Conservation (phyloP, 2,113 vertebrate genomes). For the Fregata magnificens region DNA sequence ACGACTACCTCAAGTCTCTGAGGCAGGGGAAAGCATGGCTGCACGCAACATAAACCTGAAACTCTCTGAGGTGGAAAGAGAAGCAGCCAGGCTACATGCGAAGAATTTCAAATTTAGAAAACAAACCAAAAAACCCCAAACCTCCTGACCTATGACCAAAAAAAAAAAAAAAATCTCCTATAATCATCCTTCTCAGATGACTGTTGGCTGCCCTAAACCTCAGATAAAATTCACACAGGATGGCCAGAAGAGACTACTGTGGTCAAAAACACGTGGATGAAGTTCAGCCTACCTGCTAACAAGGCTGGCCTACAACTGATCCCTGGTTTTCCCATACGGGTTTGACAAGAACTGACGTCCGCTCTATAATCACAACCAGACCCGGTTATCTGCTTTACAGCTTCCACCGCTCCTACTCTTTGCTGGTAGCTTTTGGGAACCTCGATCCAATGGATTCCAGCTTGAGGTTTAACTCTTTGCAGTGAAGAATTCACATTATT, state of each 20-base stretch:
- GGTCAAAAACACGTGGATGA: rapidly evolving
- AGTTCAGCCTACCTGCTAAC: too few species aligned
- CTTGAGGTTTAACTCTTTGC: neutral
- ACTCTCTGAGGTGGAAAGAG: rapidly evolving
- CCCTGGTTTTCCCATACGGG: neutral
- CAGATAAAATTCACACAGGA: rapidly evolving
- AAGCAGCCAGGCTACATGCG: rapidly evolving
- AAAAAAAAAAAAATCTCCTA: neutral
- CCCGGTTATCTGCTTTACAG: neutral
- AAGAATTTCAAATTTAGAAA: neutral
- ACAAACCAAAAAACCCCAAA: neutral
- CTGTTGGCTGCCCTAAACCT: neutral
- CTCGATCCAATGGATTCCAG: rapidly evolving
- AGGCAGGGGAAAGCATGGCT: rapidly evolving
- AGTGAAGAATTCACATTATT: neutral
- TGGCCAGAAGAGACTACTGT: neutral
- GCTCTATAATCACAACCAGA: neutral
- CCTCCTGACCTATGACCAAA: neutral
- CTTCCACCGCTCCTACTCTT: neutral
- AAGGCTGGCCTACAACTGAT: neutral
- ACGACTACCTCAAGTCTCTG: rapidly evolving
- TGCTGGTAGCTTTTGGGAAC: neutral
- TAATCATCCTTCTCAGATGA: neutral
- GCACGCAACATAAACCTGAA: rapidly evolving
- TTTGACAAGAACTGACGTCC: rapidly evolving